Percentiles rank a stretch among this genome's conserved stretches.
These are phyloP conservation scores for Phataginus tricuspis DNA, from an alignment of 2,797 vertebrate genomes.

Conservation along the genomic window DNA sequence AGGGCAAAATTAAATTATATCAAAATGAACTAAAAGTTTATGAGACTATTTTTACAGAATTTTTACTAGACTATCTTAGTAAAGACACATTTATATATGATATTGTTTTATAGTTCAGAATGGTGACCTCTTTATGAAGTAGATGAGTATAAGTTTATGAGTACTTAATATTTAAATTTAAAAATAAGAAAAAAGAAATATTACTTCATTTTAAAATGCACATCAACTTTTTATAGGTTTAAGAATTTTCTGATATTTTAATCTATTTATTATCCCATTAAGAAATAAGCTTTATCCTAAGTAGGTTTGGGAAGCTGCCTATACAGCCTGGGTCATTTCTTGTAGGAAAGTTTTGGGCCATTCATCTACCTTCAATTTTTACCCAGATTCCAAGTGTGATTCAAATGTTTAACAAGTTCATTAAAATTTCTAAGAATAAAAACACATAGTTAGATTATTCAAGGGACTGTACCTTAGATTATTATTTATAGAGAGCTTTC, in stretches of 20 bases:
- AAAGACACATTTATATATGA: background rate
- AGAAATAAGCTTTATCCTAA: background rate
- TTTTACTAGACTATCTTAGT: background rate
- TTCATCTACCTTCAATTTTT: background rate
- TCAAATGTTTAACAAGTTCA: background rate
- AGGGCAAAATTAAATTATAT: background rate
- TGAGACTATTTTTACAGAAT: background rate
- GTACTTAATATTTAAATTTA: slow-evolving; percentile 1
- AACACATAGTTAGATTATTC: background rate
- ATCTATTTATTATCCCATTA: background rate
- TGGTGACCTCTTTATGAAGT: background rate
- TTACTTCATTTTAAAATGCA: slow-evolving; percentile 13
- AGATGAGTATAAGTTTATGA: background rate
- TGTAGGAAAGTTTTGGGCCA: background rate
- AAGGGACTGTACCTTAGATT: background rate
- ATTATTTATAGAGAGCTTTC: background rate
- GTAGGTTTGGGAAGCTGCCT: background rate
- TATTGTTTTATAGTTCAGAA: background rate
- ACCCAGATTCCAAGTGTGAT: background rate
- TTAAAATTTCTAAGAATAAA: slow-evolving; percentile 28
- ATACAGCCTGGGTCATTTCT: background rate
- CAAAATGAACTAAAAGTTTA: slow-evolving; percentile 23
- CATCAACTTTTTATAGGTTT: background rate
- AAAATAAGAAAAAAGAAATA: background rate
- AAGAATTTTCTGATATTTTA: background rate